Percentiles rank a stretch among this genome's conserved stretches.
These are phyloP conservation scores for Ormyrus rosae DNA, from an alignment of 2,888 invertebrate genomes.

Conservation along the genomic window DNA sequence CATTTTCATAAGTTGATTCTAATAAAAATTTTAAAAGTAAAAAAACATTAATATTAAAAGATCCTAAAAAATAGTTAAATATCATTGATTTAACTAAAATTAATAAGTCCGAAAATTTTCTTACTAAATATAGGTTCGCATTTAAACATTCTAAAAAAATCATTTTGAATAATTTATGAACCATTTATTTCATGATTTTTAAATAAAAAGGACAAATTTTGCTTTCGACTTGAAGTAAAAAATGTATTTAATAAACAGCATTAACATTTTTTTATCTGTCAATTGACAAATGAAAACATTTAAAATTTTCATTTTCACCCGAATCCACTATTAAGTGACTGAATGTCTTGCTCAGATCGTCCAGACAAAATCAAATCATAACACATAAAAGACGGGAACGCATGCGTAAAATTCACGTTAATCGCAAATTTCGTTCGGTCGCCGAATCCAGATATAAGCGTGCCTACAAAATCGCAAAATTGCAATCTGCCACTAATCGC, in stretches of 20 bases:
- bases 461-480: constrained; percentile 19
- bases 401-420: constrained; percentile 7
- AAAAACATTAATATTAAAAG: constrained; percentile 35
- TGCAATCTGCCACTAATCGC: constrained; percentile 33
- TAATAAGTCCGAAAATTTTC: constrained; percentile 21
- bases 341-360: constrained; percentile 34
- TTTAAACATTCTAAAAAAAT: neutral
- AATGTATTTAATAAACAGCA: constrained; percentile 6
- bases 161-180: neutral
- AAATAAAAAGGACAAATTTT: neutral
- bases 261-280: constrained; percentile 31
- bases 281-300: constrained; percentile 34
- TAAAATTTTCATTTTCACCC: constrained; percentile 34
- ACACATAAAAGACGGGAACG: constrained; percentile 16
- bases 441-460: constrained; percentile 9
- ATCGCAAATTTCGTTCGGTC: constrained; percentile 25
- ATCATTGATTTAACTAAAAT: constrained; percentile 38
- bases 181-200: neutral
- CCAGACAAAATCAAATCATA: constrained; percentile 21
- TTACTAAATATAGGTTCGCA: constrained; percentile 5
- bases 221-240: neutral
- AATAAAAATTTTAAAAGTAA: constrained; percentile 29
- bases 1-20: constrained; percentile 14
- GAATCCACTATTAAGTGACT: constrained; percentile 34
- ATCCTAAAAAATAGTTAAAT: constrained; percentile 10